Percentiles rank a stretch among this genome's conserved stretches.
Conservation (phyloP, 2,888 invertebrate genomes). For the Fragum fragum region DNA sequence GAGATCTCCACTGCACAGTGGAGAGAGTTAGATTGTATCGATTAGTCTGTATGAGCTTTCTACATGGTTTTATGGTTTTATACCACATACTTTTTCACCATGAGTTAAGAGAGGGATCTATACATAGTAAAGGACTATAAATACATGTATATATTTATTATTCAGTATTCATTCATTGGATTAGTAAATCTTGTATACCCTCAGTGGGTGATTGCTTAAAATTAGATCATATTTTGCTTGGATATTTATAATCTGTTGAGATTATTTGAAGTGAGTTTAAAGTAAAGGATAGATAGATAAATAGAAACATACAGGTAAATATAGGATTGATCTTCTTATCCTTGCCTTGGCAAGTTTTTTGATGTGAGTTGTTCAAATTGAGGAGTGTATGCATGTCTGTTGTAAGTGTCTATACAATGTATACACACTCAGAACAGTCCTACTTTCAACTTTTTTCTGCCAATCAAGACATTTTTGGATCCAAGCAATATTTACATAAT, state of each 20-base stretch:
- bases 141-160: not conserved
- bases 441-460: no score
- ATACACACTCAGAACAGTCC: no score
- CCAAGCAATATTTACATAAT: no score
- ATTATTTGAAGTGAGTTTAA: not conserved
- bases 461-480: no score
- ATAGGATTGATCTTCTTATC: not conserved
- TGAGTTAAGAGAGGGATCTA: not conserved
- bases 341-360: no score
- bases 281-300: not conserved
- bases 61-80: conserved; percentile 12
- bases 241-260: not conserved
- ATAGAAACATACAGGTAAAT: not conserved
- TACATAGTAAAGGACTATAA: not conserved
- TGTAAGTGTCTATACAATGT: no score
- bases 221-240: not conserved
- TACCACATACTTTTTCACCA: not conserved
- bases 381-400: no score
- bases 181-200: not conserved
- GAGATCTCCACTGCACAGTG: not conserved
- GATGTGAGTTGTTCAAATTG: no score
- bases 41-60: not conserved
- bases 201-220: not conserved
- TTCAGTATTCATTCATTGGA: not conserved
- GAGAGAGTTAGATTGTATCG: conserved; percentile 19